These are phyloP conservation scores for Hapalemur alaotrensis DNA, from an alignment of 2,797 vertebrate genomes.

Conservation along the genomic window DNA sequence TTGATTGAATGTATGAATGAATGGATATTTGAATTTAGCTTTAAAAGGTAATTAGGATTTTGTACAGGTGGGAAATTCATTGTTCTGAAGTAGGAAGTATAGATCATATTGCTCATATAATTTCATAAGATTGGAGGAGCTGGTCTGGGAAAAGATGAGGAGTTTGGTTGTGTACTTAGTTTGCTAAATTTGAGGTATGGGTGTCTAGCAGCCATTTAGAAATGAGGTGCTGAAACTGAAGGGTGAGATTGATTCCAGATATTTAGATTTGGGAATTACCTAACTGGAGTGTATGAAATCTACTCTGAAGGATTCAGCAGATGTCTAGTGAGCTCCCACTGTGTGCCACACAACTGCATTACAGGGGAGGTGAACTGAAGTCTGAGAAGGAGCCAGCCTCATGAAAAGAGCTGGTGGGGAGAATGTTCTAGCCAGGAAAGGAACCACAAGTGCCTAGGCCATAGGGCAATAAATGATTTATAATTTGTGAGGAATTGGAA, in stretches of 20 bases:
- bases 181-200: not conserved
- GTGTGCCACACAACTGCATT: not conserved
- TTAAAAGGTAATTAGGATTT: constrained; percentile 50
- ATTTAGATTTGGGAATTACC: not conserved
- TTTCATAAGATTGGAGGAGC: constrained; percentile 3
- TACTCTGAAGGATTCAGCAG: not conserved
- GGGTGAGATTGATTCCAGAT: not conserved
- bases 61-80: constrained; percentile 21
- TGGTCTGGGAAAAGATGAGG: constrained; percentile 20
- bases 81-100: constrained; percentile 15
- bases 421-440: not conserved
- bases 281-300: not conserved
- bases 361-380: not conserved
- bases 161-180: not conserved
- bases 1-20: constrained; percentile 35
- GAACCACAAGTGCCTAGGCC: not conserved
- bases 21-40: constrained; percentile 37
- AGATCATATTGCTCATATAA: not conserved
- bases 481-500: constrained; percentile 45
- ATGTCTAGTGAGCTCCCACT: not conserved
- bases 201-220: not conserved
- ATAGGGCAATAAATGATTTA: not conserved
- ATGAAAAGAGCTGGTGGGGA: not conserved
- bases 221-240: not conserved
- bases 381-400: not conserved